A percentile compares a stretch with the other conserved stretches of the same genome.
These are phyloP conservation scores for Fragum whitleyi DNA, from an alignment of 2,888 invertebrate species.

Conservation along the genomic window DNA sequence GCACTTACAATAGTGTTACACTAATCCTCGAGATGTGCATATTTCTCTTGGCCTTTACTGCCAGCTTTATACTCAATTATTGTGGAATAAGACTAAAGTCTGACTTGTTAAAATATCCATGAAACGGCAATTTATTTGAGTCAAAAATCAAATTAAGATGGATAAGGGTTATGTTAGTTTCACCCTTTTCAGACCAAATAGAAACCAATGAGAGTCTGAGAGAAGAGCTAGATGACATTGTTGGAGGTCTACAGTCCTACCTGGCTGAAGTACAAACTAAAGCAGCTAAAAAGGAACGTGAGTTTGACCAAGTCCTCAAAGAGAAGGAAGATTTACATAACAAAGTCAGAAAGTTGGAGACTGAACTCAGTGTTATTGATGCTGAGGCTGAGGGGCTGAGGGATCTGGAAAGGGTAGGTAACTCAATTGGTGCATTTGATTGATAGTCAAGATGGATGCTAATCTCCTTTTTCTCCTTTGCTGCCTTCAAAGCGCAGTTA, in stretches of 20 bases:
- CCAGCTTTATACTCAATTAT: no score
- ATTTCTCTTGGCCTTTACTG: no score
- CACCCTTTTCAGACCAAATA: conserved; percentile 67
- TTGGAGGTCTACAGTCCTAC: conserved; percentile 81
- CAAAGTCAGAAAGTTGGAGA: conserved; percentile 75
- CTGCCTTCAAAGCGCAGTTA: no score
- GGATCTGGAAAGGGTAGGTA: conserved; percentile 72
- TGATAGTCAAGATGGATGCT: no score
- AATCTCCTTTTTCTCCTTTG: no score
- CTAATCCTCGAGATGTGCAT: no score
- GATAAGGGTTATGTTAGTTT: no score
- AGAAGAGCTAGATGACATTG: conserved; percentile 81
- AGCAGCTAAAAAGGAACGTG: conserved; percentile 76
- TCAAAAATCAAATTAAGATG: no score
- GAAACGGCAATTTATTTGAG: no score
- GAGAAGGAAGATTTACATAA: conserved; percentile 78
- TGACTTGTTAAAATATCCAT: no score
- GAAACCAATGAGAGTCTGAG: conserved; percentile 78
- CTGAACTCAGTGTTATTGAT: conserved; percentile 75
- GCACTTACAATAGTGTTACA: no score
- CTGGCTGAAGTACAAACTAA: conserved; percentile 80
- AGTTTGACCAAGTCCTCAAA: conserved; percentile 75
- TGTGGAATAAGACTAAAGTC: no score
- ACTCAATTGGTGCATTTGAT: background rate
- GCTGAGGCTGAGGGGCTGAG: conserved; percentile 73